Evolutionary conservation across 2,888 invertebrate species (phyloP).

Genomic region (Mythimna impura): DNA sequence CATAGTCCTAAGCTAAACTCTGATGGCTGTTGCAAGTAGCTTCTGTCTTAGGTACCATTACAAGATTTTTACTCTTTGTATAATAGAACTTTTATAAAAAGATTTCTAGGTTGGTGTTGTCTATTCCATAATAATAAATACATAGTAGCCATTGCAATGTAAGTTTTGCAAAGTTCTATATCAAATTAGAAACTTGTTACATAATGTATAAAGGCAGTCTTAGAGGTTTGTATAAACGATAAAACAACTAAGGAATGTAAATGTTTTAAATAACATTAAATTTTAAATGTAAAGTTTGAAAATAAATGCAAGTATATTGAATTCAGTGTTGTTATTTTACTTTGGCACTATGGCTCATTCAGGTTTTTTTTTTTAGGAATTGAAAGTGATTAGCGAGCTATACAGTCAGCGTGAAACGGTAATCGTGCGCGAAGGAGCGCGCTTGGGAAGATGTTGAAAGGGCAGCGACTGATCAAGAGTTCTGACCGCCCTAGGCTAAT

Average conservation of each 20-base stretch:
- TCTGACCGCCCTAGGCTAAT: too few relatives aligned
- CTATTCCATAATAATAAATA: background rate
- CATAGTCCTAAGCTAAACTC: too few relatives aligned
- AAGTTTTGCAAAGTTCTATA: conserved; percentile 54
- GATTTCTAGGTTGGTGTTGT: background rate
- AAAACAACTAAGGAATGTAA: conserved; percentile 66
- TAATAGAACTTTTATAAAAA: conserved; percentile 16
- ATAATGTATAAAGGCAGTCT: conserved; percentile 63
- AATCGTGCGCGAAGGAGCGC: too few relatives aligned
- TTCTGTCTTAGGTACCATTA: background rate
- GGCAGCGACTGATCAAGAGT: too few relatives aligned
- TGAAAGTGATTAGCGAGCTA: too few relatives aligned
- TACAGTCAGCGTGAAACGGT: too few relatives aligned
- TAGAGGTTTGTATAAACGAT: conserved; percentile 66
- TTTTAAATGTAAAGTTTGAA: conserved; percentile 72
- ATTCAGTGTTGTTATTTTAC: conserved; percentile 52
- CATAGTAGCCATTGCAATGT: background rate
- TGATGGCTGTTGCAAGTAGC: background rate
- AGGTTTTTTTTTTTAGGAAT: too few relatives aligned
- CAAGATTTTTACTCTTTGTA: background rate
- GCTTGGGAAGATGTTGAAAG: too few relatives aligned
- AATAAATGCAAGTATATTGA: conserved; percentile 69
- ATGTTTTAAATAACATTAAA: conserved; percentile 69
- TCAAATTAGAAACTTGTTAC: conserved; percentile 56
- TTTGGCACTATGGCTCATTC: background rate